Percentiles rank a stretch among this genome's conserved stretches.
These are phyloP conservation scores for Pemphigus obesinymphae DNA, from an alignment of 1,140 invertebrate genomes.

Conservation along the genomic window DNA sequence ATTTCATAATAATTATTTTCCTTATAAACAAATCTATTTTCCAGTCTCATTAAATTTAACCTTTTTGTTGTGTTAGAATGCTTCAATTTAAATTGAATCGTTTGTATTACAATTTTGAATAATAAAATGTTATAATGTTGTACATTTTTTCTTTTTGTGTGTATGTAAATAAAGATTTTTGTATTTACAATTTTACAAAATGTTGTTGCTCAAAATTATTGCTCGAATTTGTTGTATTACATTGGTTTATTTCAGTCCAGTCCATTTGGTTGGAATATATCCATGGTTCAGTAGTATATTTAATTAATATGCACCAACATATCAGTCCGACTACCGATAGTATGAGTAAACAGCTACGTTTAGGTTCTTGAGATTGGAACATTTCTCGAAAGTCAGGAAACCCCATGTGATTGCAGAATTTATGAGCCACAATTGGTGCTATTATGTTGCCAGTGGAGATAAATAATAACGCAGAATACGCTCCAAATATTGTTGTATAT, in stretches of 20 bases:
- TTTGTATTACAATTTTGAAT: background rate
- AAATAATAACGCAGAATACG: conserved; percentile 88
- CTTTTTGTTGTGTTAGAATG: background rate
- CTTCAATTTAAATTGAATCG: background rate
- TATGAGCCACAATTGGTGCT: conserved; percentile 82
- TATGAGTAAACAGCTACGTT: conserved; percentile 61
- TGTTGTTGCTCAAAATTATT: background rate
- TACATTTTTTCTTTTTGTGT: background rate
- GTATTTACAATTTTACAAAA: conserved; percentile 7
- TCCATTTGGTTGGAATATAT: conserved; percentile 70
- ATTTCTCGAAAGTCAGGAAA: conserved; percentile 83
- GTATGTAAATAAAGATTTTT: conserved; percentile 23
- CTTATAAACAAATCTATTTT: background rate
- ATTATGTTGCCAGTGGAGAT: conserved; percentile 77
- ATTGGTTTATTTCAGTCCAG: conserved; percentile 50
- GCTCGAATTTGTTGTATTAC: conserved; percentile 4
- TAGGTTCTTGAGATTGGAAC: conserved; percentile 59
- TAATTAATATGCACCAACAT: conserved; percentile 71
- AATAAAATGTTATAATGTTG: background rate
- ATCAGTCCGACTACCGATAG: conserved; percentile 72
- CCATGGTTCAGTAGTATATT: conserved; percentile 70
- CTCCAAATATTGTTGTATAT: conserved; percentile 89
- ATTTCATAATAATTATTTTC: background rate
- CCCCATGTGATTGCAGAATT: conserved; percentile 95
- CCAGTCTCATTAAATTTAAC: background rate